phyloP scores from a whole-genome alignment of 1,140 invertebrate genomes.

The Anadara kagoshimensis region DNA sequence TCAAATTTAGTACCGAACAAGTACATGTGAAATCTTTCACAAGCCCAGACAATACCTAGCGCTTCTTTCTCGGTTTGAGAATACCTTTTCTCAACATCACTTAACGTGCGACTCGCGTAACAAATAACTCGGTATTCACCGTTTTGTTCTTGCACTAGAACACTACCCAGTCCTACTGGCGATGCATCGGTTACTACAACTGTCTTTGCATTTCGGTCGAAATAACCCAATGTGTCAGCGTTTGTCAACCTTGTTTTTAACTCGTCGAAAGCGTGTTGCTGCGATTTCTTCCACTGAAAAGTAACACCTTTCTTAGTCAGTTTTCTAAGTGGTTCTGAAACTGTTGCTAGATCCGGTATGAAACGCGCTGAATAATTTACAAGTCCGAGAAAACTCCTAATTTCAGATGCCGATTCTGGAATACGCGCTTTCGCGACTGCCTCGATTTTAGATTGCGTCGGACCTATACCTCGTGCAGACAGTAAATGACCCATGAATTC shows the following conservation, averaged over 20 bases:
- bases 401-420: slow-evolving; percentile 22
- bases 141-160: slow-evolving; percentile 15
- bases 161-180: slow-evolving; percentile 33
- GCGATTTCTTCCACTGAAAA: too few species aligned
- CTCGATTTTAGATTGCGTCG: slow-evolving; percentile 27
- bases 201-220: slow-evolving; percentile 8
- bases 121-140: too few species aligned
- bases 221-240: slow-evolving; percentile 12
- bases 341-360: slow-evolving; percentile 37
- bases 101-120: slow-evolving; percentile 70
- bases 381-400: slow-evolving; percentile 49
- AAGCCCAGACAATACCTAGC: slow-evolving; percentile 53
- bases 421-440: slow-evolving; percentile 17
- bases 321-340: slow-evolving; percentile 35
- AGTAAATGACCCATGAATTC: slow-evolving; percentile 33
- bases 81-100: slow-evolving; percentile 66
- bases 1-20: too few species aligned
- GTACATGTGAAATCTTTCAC: too few species aligned
- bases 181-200: slow-evolving; percentile 35
- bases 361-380: too few species aligned
- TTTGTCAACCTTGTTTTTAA: slow-evolving; percentile 14
- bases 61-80: slow-evolving; percentile 73
- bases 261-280: slow-evolving; percentile 15
- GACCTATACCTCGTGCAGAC: slow-evolving; percentile 20
- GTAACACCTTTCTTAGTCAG: slow-evolving; percentile 22